Evolutionary conservation across 2,113 vertebrate species (phyloP).

Genomic region (Onychostruthus taczanowskii): DNA sequence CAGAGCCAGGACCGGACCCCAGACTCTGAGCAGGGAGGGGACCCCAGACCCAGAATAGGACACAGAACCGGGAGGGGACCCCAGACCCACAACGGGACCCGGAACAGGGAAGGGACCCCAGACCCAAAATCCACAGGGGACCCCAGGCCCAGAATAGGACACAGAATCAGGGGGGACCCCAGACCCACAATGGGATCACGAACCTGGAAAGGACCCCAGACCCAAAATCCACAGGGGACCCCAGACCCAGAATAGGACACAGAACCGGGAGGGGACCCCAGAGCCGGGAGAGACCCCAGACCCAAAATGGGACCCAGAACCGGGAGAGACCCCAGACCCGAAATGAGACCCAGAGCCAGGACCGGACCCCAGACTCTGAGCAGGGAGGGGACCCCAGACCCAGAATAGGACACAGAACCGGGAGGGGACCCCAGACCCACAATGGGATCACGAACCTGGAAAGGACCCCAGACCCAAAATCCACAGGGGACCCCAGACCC

Average conservation of each 20-base stretch:
- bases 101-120: background rate
- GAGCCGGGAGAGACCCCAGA: background rate
- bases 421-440: no score
- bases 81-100: background rate
- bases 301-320: fast-evolving
- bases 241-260: no score
- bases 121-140: background rate
- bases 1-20: no score
- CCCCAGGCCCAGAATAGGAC: background rate
- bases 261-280: background rate
- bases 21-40: background rate
- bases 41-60: background rate
- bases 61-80: background rate
- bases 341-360: fast-evolving
- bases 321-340: background rate
- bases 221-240: no score
- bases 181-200: background rate
- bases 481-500: background rate
- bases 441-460: background rate
- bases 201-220: no score
- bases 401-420: background rate
- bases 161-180: background rate
- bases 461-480: background rate
- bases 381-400: background rate
- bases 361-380: background rate